Conservation (phyloP, 2,113 vertebrate species). For the Odobenus rosmarus region DNA sequence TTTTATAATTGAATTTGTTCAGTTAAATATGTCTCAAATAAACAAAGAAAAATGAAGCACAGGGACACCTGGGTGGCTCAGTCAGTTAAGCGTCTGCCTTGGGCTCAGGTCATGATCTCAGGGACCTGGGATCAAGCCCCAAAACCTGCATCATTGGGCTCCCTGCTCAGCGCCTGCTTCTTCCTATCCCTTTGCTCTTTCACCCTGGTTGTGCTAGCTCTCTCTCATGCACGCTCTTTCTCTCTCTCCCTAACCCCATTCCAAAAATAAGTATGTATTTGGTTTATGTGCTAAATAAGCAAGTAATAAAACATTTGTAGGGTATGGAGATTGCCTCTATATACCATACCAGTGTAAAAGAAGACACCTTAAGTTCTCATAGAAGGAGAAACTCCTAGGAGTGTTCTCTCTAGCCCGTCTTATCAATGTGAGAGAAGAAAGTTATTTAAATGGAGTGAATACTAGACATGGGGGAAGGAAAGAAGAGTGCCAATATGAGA, state of each 20-base stretch:
- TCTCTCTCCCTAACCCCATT: neutral
- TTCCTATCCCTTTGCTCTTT: neutral
- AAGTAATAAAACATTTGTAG: neutral
- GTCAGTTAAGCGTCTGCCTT: neutral
- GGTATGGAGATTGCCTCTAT: neutral
- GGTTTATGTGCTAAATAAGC: neutral
- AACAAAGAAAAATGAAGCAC: neutral
- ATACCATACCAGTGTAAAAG: neutral
- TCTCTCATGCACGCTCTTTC: neutral
- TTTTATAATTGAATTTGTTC: neutral
- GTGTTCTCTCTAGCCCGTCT: neutral
- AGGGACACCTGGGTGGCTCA: neutral
- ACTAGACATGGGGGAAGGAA: neutral
- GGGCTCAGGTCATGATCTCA: neutral
- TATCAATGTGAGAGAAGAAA: neutral
- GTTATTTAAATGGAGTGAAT: neutral
- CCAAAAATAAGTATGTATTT: neutral
- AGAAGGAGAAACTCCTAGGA: neutral
- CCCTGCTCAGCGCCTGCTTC: neutral
- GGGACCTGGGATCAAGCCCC: neutral
- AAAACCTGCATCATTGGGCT: neutral
- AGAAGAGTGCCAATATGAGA: neutral
- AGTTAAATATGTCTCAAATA: neutral
- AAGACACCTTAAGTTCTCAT: neutral
- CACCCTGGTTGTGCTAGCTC: neutral